These are phyloP conservation scores for Gymnopithys bicolor DNA, from an alignment of 2,797 vertebrate genomes.

Conservation along the genomic window DNA sequence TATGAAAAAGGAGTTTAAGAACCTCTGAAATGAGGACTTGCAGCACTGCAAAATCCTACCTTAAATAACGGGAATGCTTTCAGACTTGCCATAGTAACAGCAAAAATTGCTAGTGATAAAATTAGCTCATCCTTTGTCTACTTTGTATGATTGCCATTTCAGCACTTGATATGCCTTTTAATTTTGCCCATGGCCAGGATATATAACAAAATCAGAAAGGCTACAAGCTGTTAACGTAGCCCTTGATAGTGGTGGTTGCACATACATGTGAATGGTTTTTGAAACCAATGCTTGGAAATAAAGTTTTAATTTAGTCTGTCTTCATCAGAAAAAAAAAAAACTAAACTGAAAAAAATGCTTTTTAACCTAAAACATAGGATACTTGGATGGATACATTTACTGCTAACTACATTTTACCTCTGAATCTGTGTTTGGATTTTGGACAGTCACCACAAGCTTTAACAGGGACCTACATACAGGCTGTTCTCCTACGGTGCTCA, in stretches of 20 bases:
- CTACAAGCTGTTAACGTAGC: not conserved
- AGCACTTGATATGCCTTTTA: not conserved
- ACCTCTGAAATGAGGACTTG: not conserved
- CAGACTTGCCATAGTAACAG: conserved; percentile 36
- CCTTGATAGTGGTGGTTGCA: not conserved
- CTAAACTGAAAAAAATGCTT: not conserved
- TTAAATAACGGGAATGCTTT: conserved; percentile 6
- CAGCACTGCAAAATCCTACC: not conserved
- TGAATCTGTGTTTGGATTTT: not conserved
- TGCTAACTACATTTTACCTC: not conserved
- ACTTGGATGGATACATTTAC: not conserved
- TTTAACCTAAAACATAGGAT: not conserved
- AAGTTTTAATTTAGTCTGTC: not conserved
- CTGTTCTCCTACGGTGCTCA: not conserved
- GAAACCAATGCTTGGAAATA: not conserved
- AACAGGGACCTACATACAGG: not conserved
- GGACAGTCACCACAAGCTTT: not conserved
- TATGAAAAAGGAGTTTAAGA: not conserved
- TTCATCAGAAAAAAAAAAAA: not conserved
- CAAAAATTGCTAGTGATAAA: conserved; percentile 17
- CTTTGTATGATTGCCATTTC: not conserved
- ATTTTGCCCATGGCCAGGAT: not conserved
- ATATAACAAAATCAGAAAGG: not conserved
- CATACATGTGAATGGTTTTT: not conserved
- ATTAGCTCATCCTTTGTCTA: not conserved